Percentiles rank a stretch among this genome's conserved stretches.
These are phyloP conservation scores for Augiades crinisus DNA, from an alignment of 2,888 invertebrate genomes.

Conservation along the genomic window DNA sequence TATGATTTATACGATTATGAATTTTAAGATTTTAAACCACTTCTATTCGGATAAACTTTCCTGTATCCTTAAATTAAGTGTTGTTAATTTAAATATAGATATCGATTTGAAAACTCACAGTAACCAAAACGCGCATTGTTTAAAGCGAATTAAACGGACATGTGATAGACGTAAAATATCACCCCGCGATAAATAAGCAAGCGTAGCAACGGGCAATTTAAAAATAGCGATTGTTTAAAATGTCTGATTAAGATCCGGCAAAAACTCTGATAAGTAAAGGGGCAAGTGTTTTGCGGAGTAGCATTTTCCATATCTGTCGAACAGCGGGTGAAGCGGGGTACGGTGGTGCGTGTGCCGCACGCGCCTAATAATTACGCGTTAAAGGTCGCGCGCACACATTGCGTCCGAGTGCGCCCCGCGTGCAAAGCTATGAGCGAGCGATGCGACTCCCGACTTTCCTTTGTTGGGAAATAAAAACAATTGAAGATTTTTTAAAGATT, in stretches of 20 bases:
- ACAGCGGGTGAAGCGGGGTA: constrained; percentile 37
- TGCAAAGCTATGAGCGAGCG: constrained; percentile 7
- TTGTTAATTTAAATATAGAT: too few species aligned
- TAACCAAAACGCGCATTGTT: too few species aligned
- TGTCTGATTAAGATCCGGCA: constrained; percentile 25
- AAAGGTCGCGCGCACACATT: constrained; percentile 79
- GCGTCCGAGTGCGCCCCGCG: constrained; percentile 39
- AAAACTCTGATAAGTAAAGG: constrained; percentile 30
- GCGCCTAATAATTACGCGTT: constrained; percentile 71
- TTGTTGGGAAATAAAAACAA: too few species aligned
- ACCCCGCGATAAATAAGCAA: constrained; percentile 32
- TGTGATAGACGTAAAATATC: too few species aligned
- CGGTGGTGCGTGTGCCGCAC: constrained; percentile 49
- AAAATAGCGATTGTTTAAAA: constrained; percentile 25
- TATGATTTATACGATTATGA: too few species aligned
- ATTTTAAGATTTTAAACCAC: too few species aligned
- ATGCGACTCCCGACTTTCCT: constrained; percentile 9
- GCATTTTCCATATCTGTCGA: constrained; percentile 61
- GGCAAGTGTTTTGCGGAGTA: constrained; percentile 53
- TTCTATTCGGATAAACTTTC: too few species aligned
- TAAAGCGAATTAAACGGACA: too few species aligned
- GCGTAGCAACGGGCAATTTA: constrained; percentile 16
- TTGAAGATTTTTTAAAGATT: too few species aligned
- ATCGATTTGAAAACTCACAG: too few species aligned
- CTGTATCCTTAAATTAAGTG: too few species aligned